Evolutionary conservation across 2,888 invertebrate species (phyloP), one percentile per base, ranked within the genome.

Genomic region (Melinaea menophilus): DNA sequence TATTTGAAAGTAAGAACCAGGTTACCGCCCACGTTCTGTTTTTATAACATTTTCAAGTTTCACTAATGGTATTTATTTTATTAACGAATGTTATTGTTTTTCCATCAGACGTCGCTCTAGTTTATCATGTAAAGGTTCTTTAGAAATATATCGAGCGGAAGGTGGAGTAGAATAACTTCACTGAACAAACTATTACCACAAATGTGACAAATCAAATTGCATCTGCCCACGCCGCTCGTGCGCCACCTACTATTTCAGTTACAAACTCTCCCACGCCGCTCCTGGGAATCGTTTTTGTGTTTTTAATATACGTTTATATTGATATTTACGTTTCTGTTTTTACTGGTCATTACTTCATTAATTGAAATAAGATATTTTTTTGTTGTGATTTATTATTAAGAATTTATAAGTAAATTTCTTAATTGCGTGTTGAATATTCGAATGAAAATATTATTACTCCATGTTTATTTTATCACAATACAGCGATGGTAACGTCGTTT

Each of bases 241-340:
- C 7, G 5, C 31, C 51, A 51, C 51, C 31, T 51, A 22, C 37
- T 48, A 51, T 22, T 13, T 13, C n/a, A 13, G 51, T 51, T 51
- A 5, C 35, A 55, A 56, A 31, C 59, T 60, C 65, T 64, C 69
- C 71, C 71, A 69, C 69, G 68, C 65, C 34, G 55, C 48, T 51
- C 31, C 31, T n/a, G 31, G 51, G 11, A 31, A 31, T 31, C 31
- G 22, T 31, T n/a, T 51, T 9, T 51, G 7, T 51, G 5, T 4
- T 9, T 51, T 51, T 41, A 41, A 41, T 41, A 41, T 41, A 9
- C 22, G 31, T 31, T 7, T 48, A 7, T 31, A 9, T 51, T 31
- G 51, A 9, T 31, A 31, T 7, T 51, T 51, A 9, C 2, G n/a
- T n/a, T 48, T 48, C 22, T 51, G 1, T 51, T 31, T 31, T 2